These are phyloP conservation scores for Aphaenogaster ashmeadi DNA, from an alignment of 1,140 invertebrate species.

Conservation along the genomic window DNA sequence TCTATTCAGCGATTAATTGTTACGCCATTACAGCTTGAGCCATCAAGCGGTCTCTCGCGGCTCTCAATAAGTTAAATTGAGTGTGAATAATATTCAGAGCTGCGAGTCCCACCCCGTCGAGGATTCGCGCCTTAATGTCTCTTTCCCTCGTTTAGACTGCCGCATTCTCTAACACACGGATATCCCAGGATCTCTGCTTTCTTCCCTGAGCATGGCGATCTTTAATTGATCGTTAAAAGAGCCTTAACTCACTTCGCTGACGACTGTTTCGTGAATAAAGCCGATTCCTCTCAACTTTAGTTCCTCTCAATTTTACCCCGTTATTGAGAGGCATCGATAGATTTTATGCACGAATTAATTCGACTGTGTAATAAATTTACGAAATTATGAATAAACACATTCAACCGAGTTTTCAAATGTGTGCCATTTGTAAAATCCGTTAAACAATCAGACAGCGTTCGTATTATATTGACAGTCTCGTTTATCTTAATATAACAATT, in stretches of 20 bases:
- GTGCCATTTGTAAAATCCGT: not conserved
- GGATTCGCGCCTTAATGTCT: conserved; percentile 74
- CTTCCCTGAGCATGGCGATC: conserved; percentile 44
- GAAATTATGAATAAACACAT: conserved; percentile 38
- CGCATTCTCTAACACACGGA: conserved; percentile 37
- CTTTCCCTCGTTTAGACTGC: conserved; percentile 63
- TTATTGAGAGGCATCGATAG: conserved; percentile 16
- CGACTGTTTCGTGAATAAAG: conserved; percentile 52
- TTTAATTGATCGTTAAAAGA: conserved; percentile 65
- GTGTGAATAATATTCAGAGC: conserved; percentile 80
- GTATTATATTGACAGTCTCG: not conserved
- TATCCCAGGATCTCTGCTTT: conserved; percentile 43
- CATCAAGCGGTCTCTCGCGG: conserved; percentile 67
- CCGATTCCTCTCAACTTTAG: conserved; percentile 46
- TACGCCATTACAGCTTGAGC: conserved; percentile 76
- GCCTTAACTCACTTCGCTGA: conserved; percentile 42
- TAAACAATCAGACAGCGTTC: not conserved
- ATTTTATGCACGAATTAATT: conserved; percentile 35
- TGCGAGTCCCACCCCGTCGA: conserved; percentile 59
- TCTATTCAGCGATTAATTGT: conserved; percentile 80
- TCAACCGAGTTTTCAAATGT: not conserved
- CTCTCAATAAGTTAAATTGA: conserved; percentile 80
- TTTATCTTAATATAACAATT: not conserved
- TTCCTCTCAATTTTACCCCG: conserved; percentile 23
- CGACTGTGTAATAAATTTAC: not conserved